These are phyloP conservation scores for Tridacna gigas DNA, from an alignment of 2,888 invertebrate species.

Conservation along the genomic window DNA sequence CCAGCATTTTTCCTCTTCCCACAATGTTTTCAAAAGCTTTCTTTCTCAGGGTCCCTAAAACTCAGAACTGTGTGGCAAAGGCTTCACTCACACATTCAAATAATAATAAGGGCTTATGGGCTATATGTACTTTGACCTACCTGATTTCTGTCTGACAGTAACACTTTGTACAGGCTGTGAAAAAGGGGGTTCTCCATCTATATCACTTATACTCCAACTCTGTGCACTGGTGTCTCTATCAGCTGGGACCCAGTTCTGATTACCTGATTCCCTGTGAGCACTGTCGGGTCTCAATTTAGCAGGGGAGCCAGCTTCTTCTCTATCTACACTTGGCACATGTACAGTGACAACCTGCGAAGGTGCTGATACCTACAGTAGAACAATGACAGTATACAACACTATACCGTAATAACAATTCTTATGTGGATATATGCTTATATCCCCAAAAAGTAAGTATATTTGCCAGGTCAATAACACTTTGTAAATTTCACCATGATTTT, in stretches of 20 bases:
- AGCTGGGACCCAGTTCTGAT: constrained; percentile 50
- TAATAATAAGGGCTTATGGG: no score
- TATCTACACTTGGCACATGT: constrained; percentile 52
- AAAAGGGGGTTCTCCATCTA: constrained; percentile 44
- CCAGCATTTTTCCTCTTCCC: no score
- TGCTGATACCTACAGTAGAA: constrained; percentile 17
- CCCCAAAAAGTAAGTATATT: no score
- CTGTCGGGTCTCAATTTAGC: constrained; percentile 46
- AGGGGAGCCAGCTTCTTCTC: constrained; percentile 49
- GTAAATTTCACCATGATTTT: no score
- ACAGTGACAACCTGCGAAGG: constrained; percentile 54
- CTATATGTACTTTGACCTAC: constrained; percentile 19
- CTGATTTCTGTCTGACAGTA: constrained; percentile 61
- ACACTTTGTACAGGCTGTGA: constrained; percentile 70
- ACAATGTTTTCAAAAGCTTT: no score
- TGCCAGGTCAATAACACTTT: no score
- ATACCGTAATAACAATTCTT: no score
- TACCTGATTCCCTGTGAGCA: constrained; percentile 42
- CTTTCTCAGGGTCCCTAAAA: no score
- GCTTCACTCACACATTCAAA: no score
- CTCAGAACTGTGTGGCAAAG: no score
- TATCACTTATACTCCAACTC: constrained; percentile 65
- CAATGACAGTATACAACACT: no score
- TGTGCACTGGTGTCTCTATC: constrained; percentile 57
- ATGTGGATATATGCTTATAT: no score